A percentile compares a stretch with the other conserved stretches of the same genome.
These are phyloP conservation scores for Keiferia lycopersicella DNA, from an alignment of 2,888 invertebrate genomes.

Conservation along the genomic window DNA sequence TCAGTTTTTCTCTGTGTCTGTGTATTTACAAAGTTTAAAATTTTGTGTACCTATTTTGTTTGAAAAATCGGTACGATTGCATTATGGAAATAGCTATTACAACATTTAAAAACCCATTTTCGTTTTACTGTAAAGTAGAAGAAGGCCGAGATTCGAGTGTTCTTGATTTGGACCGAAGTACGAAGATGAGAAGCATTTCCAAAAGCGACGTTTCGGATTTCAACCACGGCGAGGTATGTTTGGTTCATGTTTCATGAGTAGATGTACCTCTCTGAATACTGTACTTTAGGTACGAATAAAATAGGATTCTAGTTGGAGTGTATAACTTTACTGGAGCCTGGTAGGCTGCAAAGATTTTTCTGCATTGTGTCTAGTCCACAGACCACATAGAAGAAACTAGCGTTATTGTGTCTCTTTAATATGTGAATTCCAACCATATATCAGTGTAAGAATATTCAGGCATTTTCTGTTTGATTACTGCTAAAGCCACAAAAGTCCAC, in stretches of 20 bases:
- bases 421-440: no score
- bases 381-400: no score
- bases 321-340: no score
- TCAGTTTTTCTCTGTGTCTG: no score
- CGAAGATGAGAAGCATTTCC: neutral
- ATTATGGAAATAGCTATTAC: constrained; percentile 49
- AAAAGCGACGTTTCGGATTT: constrained; percentile 36
- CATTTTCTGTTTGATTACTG: neutral
- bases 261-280: neutral
- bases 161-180: neutral
- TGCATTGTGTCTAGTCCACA: no score
- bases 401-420: no score
- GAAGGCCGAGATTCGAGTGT: constrained; percentile 24
- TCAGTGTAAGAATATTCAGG: neutral
- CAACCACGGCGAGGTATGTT: constrained; percentile 54
- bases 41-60: neutral
- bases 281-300: neutral
- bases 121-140: constrained; percentile 50
- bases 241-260: neutral
- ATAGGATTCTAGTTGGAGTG: no score
- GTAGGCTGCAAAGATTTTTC: no score
- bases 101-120: constrained; percentile 53
- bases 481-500: no score
- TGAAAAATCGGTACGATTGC: neutral
- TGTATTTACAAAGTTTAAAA: no score